Base-by-base conservation (phyloP, 2,888 invertebrate genomes). In the Papilio gigon region DNA sequence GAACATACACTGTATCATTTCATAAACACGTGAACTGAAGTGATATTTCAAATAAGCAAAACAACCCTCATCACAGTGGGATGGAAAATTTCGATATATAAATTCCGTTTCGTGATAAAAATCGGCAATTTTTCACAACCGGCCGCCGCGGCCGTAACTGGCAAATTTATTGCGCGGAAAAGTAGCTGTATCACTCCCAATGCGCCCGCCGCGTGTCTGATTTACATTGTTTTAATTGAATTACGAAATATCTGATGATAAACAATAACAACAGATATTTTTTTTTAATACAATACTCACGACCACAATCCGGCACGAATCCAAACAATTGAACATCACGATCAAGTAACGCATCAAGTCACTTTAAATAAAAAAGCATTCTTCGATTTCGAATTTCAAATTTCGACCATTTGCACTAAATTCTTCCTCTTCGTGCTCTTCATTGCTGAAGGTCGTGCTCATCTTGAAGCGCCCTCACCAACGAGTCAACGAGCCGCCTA, bases 61-160 rank as follows among this genome's bases (percentile, higher is more conserved):
- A 50, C 27, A 61, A 61, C 47, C 66, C 66, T 67, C 50, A 67
- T 61, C 66, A 50, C 37, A 47, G 22, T 4, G 33, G 27, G 60
- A 67, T 50, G 27, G 47, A 50, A 66, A 60, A 60, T 61, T 44
- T 67, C 67, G 40, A 67, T 67, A 67, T 56, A 67, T 62, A 67
- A 67, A 67, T 67, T 67, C 42, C 20, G 0, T 30, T 47, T 44
- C 67, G n/a, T 42, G 50, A 22, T 67, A 56, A 67, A 53, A 61
- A 5, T 22, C 42, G 67, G 56, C 67, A 22, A 62, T 67, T 67
- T 53, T 67, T 67, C 67, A 50, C 67, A 67, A 67, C 53, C 33
- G 66, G 59, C 44, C 67, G 30, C 42, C 42, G 37, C 33, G 67
- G 42, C 56, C 53, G 67, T 56, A 56, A 44, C 53, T 17, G 42